These are phyloP conservation scores for Sinonovacula constricta DNA, from an alignment of 1,140 invertebrate species.

Conservation along the genomic window DNA sequence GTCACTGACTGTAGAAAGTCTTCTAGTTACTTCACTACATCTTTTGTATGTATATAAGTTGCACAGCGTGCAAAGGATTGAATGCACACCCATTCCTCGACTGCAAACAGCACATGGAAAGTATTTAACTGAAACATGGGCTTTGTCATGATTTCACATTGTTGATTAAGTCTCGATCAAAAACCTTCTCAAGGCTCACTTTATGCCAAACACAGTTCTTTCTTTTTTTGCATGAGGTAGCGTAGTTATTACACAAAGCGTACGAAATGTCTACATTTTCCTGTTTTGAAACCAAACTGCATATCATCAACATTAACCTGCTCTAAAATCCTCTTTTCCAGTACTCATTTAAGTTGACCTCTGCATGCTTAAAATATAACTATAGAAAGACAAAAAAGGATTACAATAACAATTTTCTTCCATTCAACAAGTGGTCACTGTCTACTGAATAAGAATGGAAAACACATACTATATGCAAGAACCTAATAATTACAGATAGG, in stretches of 20 bases:
- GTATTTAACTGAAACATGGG: too few species aligned
- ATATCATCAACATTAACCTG: constrained; percentile 19
- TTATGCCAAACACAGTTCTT: constrained; percentile 7
- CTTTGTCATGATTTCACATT: too few species aligned
- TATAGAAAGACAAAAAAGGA: too few species aligned
- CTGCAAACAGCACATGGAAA: constrained; percentile 23
- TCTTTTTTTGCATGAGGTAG: neutral
- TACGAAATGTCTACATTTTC: too few species aligned
- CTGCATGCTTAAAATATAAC: too few species aligned
- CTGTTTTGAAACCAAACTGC: constrained; percentile 37
- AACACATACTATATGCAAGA: too few species aligned
- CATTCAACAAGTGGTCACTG: too few species aligned
- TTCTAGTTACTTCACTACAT: neutral
- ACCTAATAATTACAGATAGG: too few species aligned
- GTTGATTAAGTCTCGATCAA: constrained; percentile 17
- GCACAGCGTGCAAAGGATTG: constrained; percentile 13
- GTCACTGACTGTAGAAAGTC: neutral
- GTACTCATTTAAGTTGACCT: constrained; percentile 28
- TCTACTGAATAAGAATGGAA: too few species aligned
- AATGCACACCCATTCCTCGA: constrained; percentile 11
- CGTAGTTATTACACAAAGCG: too few species aligned
- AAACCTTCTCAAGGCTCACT: constrained; percentile 21
- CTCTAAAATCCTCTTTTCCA: constrained; percentile 9
- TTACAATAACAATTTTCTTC: too few species aligned
- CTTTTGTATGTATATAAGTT: neutral